These are phyloP conservation scores for Chauna torquata DNA, from an alignment of 2,113 vertebrate species.

Conservation along the genomic window DNA sequence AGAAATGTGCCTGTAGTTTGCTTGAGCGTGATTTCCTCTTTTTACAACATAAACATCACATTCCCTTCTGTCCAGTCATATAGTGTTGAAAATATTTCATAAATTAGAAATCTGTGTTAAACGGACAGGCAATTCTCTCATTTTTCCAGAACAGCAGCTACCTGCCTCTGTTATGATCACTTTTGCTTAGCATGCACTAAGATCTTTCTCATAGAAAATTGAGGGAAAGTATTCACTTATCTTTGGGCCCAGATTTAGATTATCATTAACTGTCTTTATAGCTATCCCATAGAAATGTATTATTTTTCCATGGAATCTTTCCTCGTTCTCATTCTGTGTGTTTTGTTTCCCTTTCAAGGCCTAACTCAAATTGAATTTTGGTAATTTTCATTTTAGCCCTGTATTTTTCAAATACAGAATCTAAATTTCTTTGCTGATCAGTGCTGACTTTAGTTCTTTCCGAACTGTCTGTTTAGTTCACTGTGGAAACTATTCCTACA, in stretches of 20 bases:
- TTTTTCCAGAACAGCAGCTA: neutral
- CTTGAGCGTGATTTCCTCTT: neutral
- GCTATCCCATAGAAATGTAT: neutral
- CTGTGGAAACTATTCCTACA: neutral
- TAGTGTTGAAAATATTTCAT: neutral
- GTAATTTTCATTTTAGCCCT: neutral
- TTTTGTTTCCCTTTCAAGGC: neutral
- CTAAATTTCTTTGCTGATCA: neutral
- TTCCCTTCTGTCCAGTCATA: neutral
- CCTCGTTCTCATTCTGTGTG: neutral
- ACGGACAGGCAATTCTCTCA: neutral
- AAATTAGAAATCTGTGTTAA: neutral
- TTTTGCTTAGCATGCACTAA: neutral
- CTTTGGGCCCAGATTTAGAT: neutral
- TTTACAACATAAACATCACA: neutral
- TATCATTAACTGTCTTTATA: neutral
- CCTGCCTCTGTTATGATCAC: neutral
- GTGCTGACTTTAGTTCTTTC: neutral
- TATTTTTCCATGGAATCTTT: neutral
- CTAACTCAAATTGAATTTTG: neutral
- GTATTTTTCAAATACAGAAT: neutral
- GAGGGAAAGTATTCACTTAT: neutral
- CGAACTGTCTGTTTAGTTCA: neutral
- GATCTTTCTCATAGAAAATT: neutral
- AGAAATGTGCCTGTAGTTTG: neutral